Evolutionary conservation across 2,888 invertebrate species (phyloP), one percentile per base, ranked within the genome.

Genomic region (Malthinus seriepunctatus): DNA sequence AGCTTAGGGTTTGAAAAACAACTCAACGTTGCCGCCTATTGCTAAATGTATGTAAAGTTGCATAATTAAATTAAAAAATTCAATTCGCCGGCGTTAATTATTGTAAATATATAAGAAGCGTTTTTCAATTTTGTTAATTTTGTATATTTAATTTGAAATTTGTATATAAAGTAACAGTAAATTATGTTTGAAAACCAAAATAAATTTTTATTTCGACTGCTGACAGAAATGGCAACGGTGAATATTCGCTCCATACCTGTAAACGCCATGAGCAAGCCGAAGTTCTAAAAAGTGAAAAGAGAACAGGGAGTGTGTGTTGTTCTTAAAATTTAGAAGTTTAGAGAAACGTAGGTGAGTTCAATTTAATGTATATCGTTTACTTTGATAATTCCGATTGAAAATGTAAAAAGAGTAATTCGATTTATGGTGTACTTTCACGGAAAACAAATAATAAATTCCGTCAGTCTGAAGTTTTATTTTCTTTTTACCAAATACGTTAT

Each of bases 181-280:
- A 23, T 23, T 5, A 23, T 23, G n/a, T 15, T 42, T 42, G 5
- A 9, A 9, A 11, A 1, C 8, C 7, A 1, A 8, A 15, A 0
- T 3, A 3, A 23, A 15, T 9, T 15, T 42, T 42, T 42, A 23
- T 42, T 42, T 15, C 0, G 23, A 15, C 14, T 5, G 3, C 12
- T 3, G 23, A 4, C 23, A 9, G 0, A 2, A 42, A 4, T 42
- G 39, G 9, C 39, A 42, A 42, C 39, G 0, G 6, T 8, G 39
- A 42, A 42, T 15, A 15, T 42, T 15, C n/a, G 39, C 23, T 23
- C 39, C 39, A 42, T 42, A 42, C 39, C 39, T 42, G 39, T 42
- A 42, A 42, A 75, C 78, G 77, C 77, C 76, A 78, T 78, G 77
- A 76, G 74, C 73, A 44, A 54, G 50, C 73, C 70, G 70, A 68